Evolutionary conservation across 2,113 vertebrate species (phyloP).

Genomic region (Eonycteris spelaea): DNA sequence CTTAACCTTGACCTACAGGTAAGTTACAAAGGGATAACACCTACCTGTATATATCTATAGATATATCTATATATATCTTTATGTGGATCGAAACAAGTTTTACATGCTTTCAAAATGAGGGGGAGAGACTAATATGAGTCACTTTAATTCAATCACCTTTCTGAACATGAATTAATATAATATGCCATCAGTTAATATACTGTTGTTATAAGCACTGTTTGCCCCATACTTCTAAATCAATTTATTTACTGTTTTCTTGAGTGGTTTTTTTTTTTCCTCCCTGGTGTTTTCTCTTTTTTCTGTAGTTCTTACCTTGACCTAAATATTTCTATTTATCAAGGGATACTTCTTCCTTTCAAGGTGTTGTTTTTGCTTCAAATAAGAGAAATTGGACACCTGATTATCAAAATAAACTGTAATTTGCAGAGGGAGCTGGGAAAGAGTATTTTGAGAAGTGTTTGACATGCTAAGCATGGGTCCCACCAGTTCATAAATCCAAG

Average conservation of each 20-base stretch:
- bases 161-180: conserved; percentile 9
- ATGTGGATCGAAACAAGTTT: background rate
- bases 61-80: background rate
- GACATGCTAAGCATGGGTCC: background rate
- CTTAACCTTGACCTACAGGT: background rate
- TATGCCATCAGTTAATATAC: background rate
- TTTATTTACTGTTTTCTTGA: background rate
- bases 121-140: background rate
- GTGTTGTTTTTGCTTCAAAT: conserved; percentile 39
- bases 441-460: background rate
- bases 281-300: background rate
- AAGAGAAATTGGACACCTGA: background rate
- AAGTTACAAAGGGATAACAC: background rate
- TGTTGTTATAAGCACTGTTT: background rate
- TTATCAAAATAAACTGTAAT: conserved; percentile 38
- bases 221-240: background rate
- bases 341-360: background rate
- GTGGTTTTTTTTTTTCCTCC: background rate
- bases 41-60: background rate
- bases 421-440: background rate
- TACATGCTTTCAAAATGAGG: background rate
- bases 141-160: conserved; percentile 21
- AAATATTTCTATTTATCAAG: background rate
- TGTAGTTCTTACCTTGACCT: conserved; percentile 29
- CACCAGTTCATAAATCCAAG: background rate